phyloP scores from a whole-genome alignment of 2,113 vertebrate genomes.

The Xerus inauris region DNA sequence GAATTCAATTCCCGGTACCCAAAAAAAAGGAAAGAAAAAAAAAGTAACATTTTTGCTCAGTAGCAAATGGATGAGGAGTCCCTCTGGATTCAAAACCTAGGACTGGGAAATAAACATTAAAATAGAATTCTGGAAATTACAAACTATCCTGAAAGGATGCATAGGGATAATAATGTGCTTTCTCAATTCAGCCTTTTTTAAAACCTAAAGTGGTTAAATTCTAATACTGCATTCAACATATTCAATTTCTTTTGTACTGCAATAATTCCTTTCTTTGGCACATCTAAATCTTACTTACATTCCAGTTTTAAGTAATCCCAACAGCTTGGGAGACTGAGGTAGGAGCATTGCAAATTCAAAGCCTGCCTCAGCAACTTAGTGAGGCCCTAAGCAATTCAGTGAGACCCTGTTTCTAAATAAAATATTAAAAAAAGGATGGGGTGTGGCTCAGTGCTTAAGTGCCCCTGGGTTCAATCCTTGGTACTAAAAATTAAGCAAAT shows the following conservation, averaged over 20 bases:
- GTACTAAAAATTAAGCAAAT: no score
- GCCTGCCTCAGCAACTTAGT: no score
- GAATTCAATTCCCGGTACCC: no score
- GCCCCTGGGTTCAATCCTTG: no score
- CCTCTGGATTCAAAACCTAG: not conserved
- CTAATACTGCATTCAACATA: not conserved
- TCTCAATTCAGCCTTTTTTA: not conserved
- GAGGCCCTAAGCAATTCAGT: no score
- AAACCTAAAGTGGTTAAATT: not conserved
- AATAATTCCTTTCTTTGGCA: not conserved
- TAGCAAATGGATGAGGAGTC: not conserved
- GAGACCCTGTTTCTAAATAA: no score
- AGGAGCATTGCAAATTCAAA: no score
- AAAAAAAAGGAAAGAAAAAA: no score
- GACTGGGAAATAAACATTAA: not conserved
- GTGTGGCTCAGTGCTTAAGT: no score
- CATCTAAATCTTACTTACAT: constrained; percentile 41
- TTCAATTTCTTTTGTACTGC: not conserved
- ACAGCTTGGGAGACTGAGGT: no score
- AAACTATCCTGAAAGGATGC: not conserved
- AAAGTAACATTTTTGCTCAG: no score
- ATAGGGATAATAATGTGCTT: not conserved
- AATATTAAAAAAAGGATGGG: no score
- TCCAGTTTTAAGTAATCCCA: not conserved
- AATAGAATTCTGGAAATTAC: not conserved